These are phyloP conservation scores for Apodemia mormo DNA, from an alignment of 2,888 invertebrate species.

Conservation along the genomic window DNA sequence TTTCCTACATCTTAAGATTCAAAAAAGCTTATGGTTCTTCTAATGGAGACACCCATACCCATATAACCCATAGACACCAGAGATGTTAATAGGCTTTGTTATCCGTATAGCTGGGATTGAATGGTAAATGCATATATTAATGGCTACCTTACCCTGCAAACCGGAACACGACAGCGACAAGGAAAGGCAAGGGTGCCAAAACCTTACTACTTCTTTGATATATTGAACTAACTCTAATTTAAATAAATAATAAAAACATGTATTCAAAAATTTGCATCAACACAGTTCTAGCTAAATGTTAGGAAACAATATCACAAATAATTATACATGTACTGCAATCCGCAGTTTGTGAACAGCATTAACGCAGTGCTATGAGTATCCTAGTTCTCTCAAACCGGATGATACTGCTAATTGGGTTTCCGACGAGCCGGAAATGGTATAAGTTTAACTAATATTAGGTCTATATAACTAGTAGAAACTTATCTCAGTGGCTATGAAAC, in stretches of 20 bases:
- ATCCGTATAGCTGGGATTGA: no score
- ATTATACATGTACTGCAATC: conserved; percentile 54
- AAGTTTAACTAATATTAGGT: conserved; percentile 67
- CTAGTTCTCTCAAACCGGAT: conserved; percentile 60
- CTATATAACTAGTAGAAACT: conserved; percentile 39
- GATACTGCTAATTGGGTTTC: conserved; percentile 78
- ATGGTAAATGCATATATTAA: no score
- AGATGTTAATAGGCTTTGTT: no score
- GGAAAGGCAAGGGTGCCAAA: no score
- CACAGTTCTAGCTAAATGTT: not conserved
- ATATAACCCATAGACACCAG: no score
- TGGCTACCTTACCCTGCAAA: no score
- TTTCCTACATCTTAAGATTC: no score
- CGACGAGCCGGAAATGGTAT: conserved; percentile 69
- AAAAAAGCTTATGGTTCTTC: no score
- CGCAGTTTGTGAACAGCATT: conserved; percentile 68
- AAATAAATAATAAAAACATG: not conserved
- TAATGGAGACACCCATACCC: no score
- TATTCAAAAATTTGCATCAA: not conserved
- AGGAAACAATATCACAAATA: not conserved
- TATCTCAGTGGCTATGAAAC: conserved; percentile 35
- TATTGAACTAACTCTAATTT: no score
- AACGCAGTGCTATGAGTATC: conserved; percentile 64
- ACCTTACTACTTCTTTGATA: no score
- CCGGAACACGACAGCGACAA: no score